Percentiles rank a stretch among this genome's conserved stretches.
Conservation (phyloP, 2,113 vertebrate genomes). For the Bagarius yarrelli region DNA sequence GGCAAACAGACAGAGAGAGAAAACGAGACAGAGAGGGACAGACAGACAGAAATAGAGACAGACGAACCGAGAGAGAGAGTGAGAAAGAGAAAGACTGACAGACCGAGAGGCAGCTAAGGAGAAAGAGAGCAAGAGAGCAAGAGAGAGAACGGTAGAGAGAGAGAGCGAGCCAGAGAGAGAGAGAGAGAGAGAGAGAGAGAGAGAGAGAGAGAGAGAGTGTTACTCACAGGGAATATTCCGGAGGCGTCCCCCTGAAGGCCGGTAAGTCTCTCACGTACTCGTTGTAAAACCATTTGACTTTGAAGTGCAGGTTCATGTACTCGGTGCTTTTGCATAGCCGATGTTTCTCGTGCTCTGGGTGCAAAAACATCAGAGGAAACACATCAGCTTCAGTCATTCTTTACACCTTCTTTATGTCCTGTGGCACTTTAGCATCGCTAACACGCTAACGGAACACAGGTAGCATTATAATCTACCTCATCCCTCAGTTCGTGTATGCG, state of each 20-base stretch:
- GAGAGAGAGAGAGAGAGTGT: background rate
- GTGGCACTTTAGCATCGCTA: too few relatives aligned
- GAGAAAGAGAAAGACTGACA: background rate
- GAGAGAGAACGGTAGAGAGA: background rate
- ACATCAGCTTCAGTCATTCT: too few relatives aligned
- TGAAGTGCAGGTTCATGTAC: slow-evolving; percentile 99
- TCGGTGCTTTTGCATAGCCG: slow-evolving; percentile 97
- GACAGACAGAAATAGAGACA: background rate
- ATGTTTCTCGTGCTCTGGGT: slow-evolving; percentile 94
- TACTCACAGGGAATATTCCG: slow-evolving; percentile 96
- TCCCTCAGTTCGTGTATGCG: background rate
- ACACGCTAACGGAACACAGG: background rate
- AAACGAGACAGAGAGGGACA: background rate
- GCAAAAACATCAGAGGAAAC: slow-evolving; percentile 60
- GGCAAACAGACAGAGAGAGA: background rate
- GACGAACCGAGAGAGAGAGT: background rate
- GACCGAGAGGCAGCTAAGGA: too few relatives aligned
- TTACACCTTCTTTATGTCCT: too few relatives aligned
- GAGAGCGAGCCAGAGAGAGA: background rate
- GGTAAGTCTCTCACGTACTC: slow-evolving; percentile 92
- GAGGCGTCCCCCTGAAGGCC: slow-evolving; percentile 85
- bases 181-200: background rate
- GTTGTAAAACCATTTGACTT: slow-evolving; percentile 99
- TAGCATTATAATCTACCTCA: background rate
- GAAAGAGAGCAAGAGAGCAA: too few relatives aligned